phyloP scores from a whole-genome alignment of 2,888 invertebrate species.

The Matsumyia berberina region DNA sequence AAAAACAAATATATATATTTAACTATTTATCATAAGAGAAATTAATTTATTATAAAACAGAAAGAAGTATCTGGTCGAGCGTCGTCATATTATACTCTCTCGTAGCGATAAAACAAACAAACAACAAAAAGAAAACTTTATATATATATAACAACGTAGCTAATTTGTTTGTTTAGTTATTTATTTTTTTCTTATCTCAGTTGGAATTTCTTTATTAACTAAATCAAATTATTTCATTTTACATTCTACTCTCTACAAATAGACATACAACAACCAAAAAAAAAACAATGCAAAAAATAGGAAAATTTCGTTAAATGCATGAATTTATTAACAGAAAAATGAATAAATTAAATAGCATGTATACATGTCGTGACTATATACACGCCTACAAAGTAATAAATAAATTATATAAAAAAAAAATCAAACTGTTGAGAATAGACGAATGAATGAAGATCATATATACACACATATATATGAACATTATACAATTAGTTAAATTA shows the following conservation, averaged over 20 bases:
- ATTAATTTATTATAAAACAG: constrained; percentile 63
- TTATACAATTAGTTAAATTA: constrained; percentile 77
- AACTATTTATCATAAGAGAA: constrained; percentile 74
- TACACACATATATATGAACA: constrained; percentile 74
- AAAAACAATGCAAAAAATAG: constrained; percentile 52
- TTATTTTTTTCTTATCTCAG: constrained; percentile 26
- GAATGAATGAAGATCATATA: constrained; percentile 74
- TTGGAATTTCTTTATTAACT: constrained; percentile 23
- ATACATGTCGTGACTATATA: constrained; percentile 75
- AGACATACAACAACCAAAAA: constrained; percentile 22
- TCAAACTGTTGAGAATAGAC: constrained; percentile 73
- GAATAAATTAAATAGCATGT: constrained; percentile 52
- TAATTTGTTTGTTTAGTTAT: constrained; percentile 67
- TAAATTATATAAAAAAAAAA: constrained; percentile 53
- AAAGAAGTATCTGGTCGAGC: constrained; percentile 64
- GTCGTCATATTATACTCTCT: constrained; percentile 75
- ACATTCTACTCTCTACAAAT: constrained; percentile 63
- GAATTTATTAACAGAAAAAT: constrained; percentile 68
- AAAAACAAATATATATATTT: constrained; percentile 72
- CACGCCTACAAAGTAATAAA: constrained; percentile 64
- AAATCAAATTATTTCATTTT: constrained; percentile 56
- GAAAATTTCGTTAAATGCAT: constrained; percentile 72
- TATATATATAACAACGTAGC: constrained; percentile 44
- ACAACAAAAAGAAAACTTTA: constrained; percentile 18
- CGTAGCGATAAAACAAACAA: constrained; percentile 57